Evolutionary conservation across 2,113 vertebrate species (phyloP).

Genomic region (Trogon surrucura): DNA sequence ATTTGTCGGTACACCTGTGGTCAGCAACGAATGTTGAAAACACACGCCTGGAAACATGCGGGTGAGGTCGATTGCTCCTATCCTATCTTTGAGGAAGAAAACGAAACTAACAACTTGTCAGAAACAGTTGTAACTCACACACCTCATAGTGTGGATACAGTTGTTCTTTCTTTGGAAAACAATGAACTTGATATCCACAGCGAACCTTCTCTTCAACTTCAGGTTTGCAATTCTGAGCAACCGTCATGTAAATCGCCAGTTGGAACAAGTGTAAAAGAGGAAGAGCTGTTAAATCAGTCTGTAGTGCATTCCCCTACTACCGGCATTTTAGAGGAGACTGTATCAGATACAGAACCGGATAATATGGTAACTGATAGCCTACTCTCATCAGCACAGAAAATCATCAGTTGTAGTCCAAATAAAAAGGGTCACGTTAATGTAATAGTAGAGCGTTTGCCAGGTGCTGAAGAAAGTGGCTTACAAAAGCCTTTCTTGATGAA

Average conservation of each 20-base stretch:
- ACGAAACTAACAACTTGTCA: slow-evolving; percentile 59
- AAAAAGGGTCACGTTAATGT: slow-evolving; percentile 93
- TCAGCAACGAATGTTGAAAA: slow-evolving; percentile 97
- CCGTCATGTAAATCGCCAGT: slow-evolving; percentile 2
- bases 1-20: slow-evolving; percentile 98
- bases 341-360: slow-evolving; percentile 82
- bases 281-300: slow-evolving; percentile 35
- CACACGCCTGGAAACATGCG: slow-evolving; percentile 96
- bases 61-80: slow-evolving; percentile 96
- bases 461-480: slow-evolving; percentile 83
- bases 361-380: slow-evolving; percentile 83
- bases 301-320: slow-evolving; percentile 59
- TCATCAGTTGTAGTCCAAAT: slow-evolving; percentile 90
- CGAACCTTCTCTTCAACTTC: slow-evolving; percentile 79
- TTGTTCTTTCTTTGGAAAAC: slow-evolving; percentile 84
- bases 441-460: slow-evolving; percentile 95
- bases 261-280: slow-evolving; percentile 43
- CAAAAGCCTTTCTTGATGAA: slow-evolving; percentile 84
- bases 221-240: slow-evolving; percentile 80
- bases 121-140: slow-evolving; percentile 59
- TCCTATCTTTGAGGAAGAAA: slow-evolving; percentile 94
- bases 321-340: slow-evolving; percentile 81
- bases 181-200: slow-evolving; percentile 72
- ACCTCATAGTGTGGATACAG: slow-evolving; percentile 74
- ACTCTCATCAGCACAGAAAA: slow-evolving; percentile 95